Evolutionary conservation across 2,888 invertebrate species (phyloP).

Genomic region (Lingula anatina): DNA sequence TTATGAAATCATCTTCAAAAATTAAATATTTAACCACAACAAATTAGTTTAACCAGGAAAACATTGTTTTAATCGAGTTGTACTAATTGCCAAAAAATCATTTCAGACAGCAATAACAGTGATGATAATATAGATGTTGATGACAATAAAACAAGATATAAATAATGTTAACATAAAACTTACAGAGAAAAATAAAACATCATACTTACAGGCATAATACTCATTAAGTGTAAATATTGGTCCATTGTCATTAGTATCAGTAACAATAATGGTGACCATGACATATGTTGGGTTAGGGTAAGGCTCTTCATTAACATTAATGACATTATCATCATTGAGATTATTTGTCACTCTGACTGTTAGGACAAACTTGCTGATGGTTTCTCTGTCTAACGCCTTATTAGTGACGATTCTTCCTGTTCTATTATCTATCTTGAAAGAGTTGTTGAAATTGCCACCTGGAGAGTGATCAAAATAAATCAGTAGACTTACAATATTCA

Average conservation of each 20-base stretch:
- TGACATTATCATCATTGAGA: slow-evolving; percentile 39
- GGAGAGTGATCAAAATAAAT: slow-evolving; percentile 1
- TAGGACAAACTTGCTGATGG: slow-evolving; percentile 67
- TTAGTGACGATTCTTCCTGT: slow-evolving; percentile 77
- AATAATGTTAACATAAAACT: no score
- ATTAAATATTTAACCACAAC: no score
- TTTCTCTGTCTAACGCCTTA: slow-evolving; percentile 75
- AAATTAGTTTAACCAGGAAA: no score
- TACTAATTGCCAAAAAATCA: no score
- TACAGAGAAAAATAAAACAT: no score
- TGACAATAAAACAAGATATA: no score
- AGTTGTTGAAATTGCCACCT: slow-evolving; percentile 67
- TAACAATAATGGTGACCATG: slow-evolving; percentile 66
- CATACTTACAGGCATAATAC: slow-evolving; percentile 63
- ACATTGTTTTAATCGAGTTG: no score
- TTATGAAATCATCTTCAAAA: no score
- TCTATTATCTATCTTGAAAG: slow-evolving; percentile 73
- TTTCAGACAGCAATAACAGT: no score
- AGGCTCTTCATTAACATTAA: slow-evolving; percentile 16
- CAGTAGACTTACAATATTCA: background rate
- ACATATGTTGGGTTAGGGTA: slow-evolving; percentile 61
- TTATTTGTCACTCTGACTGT: slow-evolving; percentile 80
- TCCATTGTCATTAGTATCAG: slow-evolving; percentile 63
- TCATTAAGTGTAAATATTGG: slow-evolving; percentile 67
- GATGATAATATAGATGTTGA: no score